Base-by-base conservation (phyloP, 2,797 vertebrate genomes). In the Agapornis canus region DNA sequence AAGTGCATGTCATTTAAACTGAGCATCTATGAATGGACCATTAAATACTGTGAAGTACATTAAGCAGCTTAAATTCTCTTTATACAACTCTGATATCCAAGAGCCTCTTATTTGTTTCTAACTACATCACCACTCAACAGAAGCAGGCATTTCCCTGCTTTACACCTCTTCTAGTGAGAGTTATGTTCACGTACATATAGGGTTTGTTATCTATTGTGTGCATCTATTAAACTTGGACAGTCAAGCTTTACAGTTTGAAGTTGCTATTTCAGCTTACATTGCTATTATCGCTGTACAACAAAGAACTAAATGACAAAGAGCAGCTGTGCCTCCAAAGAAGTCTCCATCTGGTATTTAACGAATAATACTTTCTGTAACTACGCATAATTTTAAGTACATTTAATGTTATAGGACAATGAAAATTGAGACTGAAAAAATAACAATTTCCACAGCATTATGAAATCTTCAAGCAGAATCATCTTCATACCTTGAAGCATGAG, bases 401-500 rank as follows among this genome's bases (percentile, higher is more conserved):
- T 72, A 26, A 86, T 13, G 2, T 42, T 72, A 63, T 11, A 63
- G 9, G 13, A 66, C 13, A 79, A 52, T 1, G 2, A 73, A 70
- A 90, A 76, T 0, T 9, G 1, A 13, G 77, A 48, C 23, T 2
- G 2, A 66, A 80, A 87, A 35, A 18, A 3, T 15, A 70, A 7
- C 6, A 35, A 6, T 45, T 91, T 68, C 66, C 39, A 70, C 0
- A 77, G n/a, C 21, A 70, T 77, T 54, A 29, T 3, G 19, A 88
- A 40, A 40, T 22, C 32, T 65, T 18, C 11, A 32, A 29, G 23
- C 15, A 78, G 37, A 45, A 48, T 35, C 19, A 47, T 65, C 16
- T 89, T 70, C 81, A 13, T 98, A 99, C 99, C 99, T 99, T 99
- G 96, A 99, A 99, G 98, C 99, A 99, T 2, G 99, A 99, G 78